A percentile compares a stretch with the other conserved stretches of the same genome.
phyloP scores from a whole-genome alignment of 2,797 vertebrate genomes.

The Alfaro cultratus region DNA sequence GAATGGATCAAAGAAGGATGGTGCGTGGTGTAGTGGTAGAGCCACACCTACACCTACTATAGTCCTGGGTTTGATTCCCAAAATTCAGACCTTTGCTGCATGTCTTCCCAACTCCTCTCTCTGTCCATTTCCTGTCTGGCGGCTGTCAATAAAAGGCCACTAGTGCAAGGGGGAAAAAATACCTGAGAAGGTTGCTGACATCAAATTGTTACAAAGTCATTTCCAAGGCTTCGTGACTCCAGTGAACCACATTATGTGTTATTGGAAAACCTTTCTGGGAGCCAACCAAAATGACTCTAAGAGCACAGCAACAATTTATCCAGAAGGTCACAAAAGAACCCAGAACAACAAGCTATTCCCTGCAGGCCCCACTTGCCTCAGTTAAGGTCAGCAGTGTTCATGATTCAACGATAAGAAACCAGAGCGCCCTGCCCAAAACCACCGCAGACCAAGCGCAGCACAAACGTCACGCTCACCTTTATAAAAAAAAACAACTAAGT shows the following conservation, averaged over 20 bases:
- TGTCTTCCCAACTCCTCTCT: no score
- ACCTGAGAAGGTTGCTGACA: not conserved
- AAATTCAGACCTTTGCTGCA: no score
- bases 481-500: not conserved
- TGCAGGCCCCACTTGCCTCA: not conserved
- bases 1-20: not conserved
- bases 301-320: not conserved
- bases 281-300: not conserved
- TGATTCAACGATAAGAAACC: not conserved
- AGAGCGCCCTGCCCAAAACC: not conserved
- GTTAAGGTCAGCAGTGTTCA: not conserved
- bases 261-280: not conserved
- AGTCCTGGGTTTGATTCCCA: no score
- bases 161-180: no score
- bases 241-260: not conserved
- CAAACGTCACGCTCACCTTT: not conserved
- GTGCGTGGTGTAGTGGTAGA: no score
- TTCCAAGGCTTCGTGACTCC: not conserved
- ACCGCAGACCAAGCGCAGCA: not conserved
- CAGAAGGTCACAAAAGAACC: not conserved
- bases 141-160: no score
- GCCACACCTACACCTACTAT: no score
- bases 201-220: not conserved
- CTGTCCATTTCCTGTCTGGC: no score
- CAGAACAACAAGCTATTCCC: not conserved